Conservation (phyloP, 2,888 invertebrate genomes). For the Euclidia mi region DNA sequence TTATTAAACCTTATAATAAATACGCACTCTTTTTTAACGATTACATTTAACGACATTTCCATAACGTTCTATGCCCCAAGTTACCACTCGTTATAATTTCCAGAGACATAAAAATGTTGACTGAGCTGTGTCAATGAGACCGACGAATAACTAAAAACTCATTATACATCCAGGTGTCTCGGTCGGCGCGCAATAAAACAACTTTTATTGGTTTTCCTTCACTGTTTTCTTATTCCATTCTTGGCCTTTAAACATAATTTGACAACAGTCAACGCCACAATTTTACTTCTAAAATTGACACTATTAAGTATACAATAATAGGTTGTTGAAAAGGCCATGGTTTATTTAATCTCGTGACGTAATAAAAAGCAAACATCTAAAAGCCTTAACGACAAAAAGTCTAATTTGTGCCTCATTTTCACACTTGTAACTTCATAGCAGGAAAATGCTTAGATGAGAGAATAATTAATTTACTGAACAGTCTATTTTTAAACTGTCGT, state of each 20-base stretch:
- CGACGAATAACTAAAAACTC: conserved; percentile 72
- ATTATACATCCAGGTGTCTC: conserved; percentile 83
- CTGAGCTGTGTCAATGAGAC: conserved; percentile 54
- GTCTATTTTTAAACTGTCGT: no score
- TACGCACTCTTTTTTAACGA: background rate
- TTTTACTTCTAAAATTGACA: conserved; percentile 10
- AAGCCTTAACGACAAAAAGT: background rate
- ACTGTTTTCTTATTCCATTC: conserved; percentile 70
- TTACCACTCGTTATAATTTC: conserved; percentile 4
- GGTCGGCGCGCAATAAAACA: conserved; percentile 73
- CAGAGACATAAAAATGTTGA: conserved; percentile 32
- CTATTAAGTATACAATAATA: background rate
- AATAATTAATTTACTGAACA: no score
- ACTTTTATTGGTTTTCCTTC: conserved; percentile 81
- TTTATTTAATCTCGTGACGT: background rate
- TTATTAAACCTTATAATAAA: no score
- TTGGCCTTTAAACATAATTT: conserved; percentile 64
- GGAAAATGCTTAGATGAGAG: conserved; percentile 40
- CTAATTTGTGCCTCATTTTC: conserved; percentile 27
- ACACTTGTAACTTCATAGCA: conserved; percentile 42
- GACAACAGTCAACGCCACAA: conserved; percentile 35
- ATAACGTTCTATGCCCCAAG: no score
- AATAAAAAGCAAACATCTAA: no score
- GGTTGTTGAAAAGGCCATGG: background rate
- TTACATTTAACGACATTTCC: no score